A percentile compares a stretch with the other conserved stretches of the same genome.
Conservation (phyloP, 1,140 invertebrate genomes). For the Drosophila simulans region DNA sequence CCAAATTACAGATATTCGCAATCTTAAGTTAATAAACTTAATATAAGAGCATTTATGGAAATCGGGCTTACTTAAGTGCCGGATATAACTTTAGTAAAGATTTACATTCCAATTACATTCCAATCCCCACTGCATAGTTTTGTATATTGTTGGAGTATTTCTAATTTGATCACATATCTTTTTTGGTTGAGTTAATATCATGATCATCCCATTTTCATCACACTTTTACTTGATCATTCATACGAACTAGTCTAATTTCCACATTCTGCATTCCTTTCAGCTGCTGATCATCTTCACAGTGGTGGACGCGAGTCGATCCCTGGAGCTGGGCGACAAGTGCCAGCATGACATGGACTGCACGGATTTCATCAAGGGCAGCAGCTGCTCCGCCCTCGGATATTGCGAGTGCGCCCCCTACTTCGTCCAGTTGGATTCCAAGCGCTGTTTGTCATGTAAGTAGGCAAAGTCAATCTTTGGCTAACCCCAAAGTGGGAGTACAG, state of each 20-base stretch:
- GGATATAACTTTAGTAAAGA: no score
- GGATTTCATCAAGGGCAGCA: slow-evolving; percentile 84
- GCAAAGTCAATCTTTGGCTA: slow-evolving; percentile 72
- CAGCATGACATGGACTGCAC: slow-evolving; percentile 85
- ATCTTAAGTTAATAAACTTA: neutral
- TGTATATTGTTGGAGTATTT: no score
- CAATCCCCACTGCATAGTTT: no score
- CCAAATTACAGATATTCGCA: neutral
- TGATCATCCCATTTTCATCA: no score
- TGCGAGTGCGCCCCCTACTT: slow-evolving; percentile 89
- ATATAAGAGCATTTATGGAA: neutral
- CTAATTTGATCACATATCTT: no score
- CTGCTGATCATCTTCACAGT: slow-evolving; percentile 60
- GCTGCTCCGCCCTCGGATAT: slow-evolving; percentile 85
- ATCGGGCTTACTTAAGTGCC: neutral
- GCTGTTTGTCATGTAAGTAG: slow-evolving; percentile 89
- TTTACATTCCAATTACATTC: no score
- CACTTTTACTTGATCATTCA: no score
- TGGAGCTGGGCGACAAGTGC: slow-evolving; percentile 79
- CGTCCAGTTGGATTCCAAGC: slow-evolving; percentile 87
- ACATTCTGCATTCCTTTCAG: slow-evolving; percentile 17
- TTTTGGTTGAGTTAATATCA: no score
- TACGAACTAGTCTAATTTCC: neutral
- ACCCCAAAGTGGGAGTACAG: slow-evolving; percentile 53
- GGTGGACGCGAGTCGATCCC: slow-evolving; percentile 25